Conservation (phyloP, 64 coral and sea anemone species). For the Montipora foliosa region DNA sequence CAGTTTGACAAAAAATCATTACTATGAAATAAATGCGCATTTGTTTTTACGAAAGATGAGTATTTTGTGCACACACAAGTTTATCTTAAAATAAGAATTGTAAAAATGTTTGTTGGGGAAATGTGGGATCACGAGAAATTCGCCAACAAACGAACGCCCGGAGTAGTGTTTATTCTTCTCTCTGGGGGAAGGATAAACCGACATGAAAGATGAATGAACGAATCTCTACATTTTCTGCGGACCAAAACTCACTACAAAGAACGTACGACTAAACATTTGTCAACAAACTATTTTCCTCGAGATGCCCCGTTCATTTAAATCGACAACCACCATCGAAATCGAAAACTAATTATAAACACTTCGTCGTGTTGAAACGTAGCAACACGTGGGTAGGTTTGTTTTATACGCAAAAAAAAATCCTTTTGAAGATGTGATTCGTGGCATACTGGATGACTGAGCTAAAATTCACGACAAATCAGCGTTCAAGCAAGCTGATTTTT, state of each 20-base stretch:
- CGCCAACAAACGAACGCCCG: background rate
- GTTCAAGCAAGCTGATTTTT: background rate
- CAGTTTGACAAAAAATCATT: background rate
- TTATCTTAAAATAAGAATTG: too few relatives aligned
- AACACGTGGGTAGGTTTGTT: background rate
- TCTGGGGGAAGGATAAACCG: background rate
- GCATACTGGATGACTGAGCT: background rate
- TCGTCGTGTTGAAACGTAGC: too few relatives aligned
- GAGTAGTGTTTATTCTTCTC: background rate
- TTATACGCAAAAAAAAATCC: background rate
- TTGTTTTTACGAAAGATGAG: background rate
- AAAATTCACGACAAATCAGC: background rate
- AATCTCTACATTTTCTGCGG: too few relatives aligned
- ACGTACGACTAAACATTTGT: background rate
- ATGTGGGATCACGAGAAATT: background rate
- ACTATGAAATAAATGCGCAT: background rate
- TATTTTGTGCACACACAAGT: background rate
- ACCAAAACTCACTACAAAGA: background rate
- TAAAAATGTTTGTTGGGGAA: too few relatives aligned
- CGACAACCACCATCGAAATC: background rate
- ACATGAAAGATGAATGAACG: background rate
- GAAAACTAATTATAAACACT: too few relatives aligned
- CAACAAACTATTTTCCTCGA: background rate
- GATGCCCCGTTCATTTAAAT: too few relatives aligned
- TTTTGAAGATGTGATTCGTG: background rate